These are phyloP conservation scores for Conomelus anceps DNA, from an alignment of 2,888 invertebrate species.

Conservation along the genomic window DNA sequence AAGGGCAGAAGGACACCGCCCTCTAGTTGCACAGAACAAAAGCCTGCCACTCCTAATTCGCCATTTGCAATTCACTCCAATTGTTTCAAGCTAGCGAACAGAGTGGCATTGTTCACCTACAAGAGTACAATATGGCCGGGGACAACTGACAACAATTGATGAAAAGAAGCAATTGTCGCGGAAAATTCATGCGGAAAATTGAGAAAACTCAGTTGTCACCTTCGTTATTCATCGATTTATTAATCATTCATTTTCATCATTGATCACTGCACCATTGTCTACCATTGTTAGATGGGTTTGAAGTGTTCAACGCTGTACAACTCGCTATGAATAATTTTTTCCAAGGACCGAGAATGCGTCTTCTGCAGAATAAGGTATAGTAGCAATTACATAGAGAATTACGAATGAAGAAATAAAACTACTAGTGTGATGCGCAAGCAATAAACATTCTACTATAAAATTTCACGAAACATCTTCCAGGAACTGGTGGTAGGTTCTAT, in stretches of 20 bases:
- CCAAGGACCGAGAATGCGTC: too few relatives aligned
- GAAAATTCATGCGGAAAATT: not conserved
- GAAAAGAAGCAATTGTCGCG: not conserved
- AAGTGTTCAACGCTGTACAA: too few relatives aligned
- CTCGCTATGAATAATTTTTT: too few relatives aligned
- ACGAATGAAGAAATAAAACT: too few relatives aligned
- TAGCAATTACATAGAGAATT: too few relatives aligned
- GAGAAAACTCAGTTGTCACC: not conserved
- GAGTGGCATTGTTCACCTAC: not conserved
- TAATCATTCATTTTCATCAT: too few relatives aligned
- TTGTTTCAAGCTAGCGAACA: not conserved
- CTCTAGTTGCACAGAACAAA: not conserved
- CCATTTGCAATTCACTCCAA: not conserved
- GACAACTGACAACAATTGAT: not conserved
- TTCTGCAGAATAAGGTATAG: too few relatives aligned
- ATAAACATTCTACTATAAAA: too few relatives aligned
- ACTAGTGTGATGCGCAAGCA: too few relatives aligned
- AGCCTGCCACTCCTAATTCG: not conserved
- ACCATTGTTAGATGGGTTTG: not conserved
- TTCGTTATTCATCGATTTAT: too few relatives aligned
- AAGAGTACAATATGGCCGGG: not conserved
- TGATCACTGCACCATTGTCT: not conserved
- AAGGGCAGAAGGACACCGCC: not conserved
- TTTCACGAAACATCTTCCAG: too few relatives aligned
- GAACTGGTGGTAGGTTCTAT: too few relatives aligned